These are phyloP conservation scores for Oxytorus armatus DNA, from an alignment of 2,888 invertebrate genomes.

Conservation along the genomic window DNA sequence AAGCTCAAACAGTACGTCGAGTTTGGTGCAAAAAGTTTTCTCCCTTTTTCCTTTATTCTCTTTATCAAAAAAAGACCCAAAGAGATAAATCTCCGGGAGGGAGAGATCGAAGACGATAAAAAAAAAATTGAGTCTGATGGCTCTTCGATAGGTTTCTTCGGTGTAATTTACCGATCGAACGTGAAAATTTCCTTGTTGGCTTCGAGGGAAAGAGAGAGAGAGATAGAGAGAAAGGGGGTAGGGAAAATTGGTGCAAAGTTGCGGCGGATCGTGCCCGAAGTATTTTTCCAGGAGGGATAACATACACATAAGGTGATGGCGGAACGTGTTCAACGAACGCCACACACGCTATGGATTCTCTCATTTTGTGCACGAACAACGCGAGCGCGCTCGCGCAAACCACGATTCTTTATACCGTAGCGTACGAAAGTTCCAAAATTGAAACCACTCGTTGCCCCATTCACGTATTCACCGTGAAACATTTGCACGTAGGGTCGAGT, in stretches of 20 bases:
- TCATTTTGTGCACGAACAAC: constrained; percentile 59
- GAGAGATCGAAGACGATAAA: constrained; percentile 16
- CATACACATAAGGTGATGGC: constrained; percentile 27
- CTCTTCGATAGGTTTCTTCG: constrained; percentile 44
- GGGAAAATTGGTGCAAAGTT: constrained; percentile 40
- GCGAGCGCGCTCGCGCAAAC: constrained; percentile 33
- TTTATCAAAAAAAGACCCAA: neutral
- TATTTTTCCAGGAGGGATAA: constrained; percentile 48
- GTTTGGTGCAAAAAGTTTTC: neutral
- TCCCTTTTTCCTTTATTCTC: neutral
- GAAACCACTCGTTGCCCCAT: constrained; percentile 69
- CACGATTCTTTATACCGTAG: neutral
- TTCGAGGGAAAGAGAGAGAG: constrained; percentile 51
- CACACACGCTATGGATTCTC: constrained; percentile 58
- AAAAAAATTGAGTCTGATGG: constrained; percentile 37
- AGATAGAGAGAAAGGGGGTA: constrained; percentile 42
- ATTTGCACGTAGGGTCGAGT: constrained; percentile 59
- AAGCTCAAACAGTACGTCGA: too few relatives aligned
- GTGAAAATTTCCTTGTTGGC: constrained; percentile 33
- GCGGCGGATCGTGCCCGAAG: constrained; percentile 55
- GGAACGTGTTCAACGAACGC: constrained; percentile 49
- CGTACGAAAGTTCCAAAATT: constrained; percentile 65
- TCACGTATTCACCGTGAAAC: constrained; percentile 64
- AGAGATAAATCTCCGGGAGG: constrained; percentile 16
- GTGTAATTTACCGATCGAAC: constrained; percentile 57